These are phyloP conservation scores for Drosophila insularis DNA, from an alignment of 1,140 invertebrate species.

Conservation along the genomic window DNA sequence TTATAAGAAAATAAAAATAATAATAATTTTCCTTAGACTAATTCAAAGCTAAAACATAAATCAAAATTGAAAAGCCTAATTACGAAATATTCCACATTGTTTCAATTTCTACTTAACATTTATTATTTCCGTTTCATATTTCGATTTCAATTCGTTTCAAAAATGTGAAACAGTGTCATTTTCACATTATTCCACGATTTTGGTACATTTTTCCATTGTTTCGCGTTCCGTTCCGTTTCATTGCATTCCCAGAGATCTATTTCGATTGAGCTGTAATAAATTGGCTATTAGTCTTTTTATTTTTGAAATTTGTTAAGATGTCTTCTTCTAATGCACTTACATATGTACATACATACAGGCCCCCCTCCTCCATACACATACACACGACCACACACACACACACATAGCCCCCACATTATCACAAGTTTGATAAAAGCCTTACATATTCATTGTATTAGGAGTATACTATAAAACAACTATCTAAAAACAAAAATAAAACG, in stretches of 20 bases:
- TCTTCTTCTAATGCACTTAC: neutral
- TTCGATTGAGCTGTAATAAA: neutral
- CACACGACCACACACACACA: neutral
- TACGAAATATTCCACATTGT: no score
- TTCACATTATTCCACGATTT: no score
- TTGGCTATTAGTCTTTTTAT: neutral
- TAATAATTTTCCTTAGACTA: no score
- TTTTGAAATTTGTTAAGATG: neutral
- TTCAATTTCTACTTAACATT: no score
- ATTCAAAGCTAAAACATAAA: no score
- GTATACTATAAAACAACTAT: neutral
- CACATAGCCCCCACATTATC: conserved; percentile 6
- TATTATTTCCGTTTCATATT: no score
- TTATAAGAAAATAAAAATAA: no score
- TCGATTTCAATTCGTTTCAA: no score
- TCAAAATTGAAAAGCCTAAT: no score
- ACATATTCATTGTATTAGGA: conserved; percentile 22
- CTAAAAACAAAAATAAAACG: neutral
- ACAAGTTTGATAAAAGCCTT: conserved; percentile 7
- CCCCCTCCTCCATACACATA: neutral
- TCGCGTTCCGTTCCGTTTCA: neutral
- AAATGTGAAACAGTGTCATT: no score
- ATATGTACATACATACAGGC: neutral
- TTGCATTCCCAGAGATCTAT: neutral
- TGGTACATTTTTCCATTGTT: neutral